phyloP scores from a whole-genome alignment of 2,797 vertebrate genomes.

The Pipistrellus pipistrellus region DNA sequence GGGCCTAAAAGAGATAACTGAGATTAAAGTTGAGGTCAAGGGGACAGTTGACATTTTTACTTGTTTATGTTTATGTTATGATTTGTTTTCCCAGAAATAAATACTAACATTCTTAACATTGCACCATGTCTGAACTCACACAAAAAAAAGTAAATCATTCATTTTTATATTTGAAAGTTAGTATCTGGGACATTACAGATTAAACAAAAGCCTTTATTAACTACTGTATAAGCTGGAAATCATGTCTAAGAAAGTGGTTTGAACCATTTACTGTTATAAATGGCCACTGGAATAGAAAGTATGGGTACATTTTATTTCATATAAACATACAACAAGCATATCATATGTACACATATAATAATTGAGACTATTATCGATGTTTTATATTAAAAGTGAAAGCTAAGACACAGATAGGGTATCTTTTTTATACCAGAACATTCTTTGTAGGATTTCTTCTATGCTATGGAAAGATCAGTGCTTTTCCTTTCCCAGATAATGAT shows the following conservation, averaged over 20 bases:
- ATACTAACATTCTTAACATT: neutral
- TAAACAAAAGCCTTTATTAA: neutral
- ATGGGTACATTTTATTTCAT: neutral
- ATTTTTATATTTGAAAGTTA: neutral
- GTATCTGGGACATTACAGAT: neutral
- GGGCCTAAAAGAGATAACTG: neutral
- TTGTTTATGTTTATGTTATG: neutral
- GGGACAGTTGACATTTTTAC: neutral
- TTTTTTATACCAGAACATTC: neutral
- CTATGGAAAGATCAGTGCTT: neutral
- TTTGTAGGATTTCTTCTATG: neutral
- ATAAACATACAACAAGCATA: neutral
- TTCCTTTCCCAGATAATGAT: neutral
- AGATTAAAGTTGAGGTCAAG: neutral
- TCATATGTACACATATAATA: neutral
- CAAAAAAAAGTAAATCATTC: neutral
- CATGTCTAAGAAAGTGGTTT: neutral
- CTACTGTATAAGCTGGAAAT: neutral
- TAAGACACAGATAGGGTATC: neutral
- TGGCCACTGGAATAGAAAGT: no score
- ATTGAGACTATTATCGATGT: neutral
- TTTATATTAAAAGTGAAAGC: conserved; percentile 1
- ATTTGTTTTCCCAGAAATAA: conserved; percentile 8
- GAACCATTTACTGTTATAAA: neutral
- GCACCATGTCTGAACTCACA: neutral